Base-by-base conservation (phyloP, 1,140 invertebrate species). In the Eurosta solidaginis region DNA sequence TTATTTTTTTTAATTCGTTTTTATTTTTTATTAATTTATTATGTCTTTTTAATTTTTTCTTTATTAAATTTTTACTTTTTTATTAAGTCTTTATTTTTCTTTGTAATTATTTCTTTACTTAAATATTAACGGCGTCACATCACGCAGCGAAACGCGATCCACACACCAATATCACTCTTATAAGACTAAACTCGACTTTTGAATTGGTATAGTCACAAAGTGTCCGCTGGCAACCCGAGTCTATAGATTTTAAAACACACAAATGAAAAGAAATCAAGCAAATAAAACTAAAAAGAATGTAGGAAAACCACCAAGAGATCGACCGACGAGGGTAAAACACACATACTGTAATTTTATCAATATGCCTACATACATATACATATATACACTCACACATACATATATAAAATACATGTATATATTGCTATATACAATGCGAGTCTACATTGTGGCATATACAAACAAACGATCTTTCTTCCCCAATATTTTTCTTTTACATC, bases 121-220 rank as follows among this genome's bases (percentile, higher is more conserved):
- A n/a, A n/a, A n/a, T n/a, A n/a, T n/a, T n/a, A n/a, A n/a, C 29
- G 59, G 33, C 59, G 59, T 33, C n/a, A n/a, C n/a, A n/a, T 40
- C 59, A 40, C 59, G 59, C 59, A 40, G n/a, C 59, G 33, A 29
- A 74, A 74, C 73, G 44, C 73, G 73, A 74, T 74, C 73, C 74
- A 52, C 63, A 79, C 78, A 77, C 63, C 76, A 79, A 74, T 76
- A 73, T 74, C 74, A 77, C 81, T 85, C 82, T 83, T 80, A 81
- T 80, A 83, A 83, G 82, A 83, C 81, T 80, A 81, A 83, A 82
- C 82, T 82, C 81, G 54, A 80, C 79, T 81, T 78, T 81, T 79
- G 79, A 81, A 80, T 77, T 76, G 77, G 76, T 81, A 77, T 73
- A 81, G 79, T 36, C 59, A 78, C 79, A 83, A 80, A 86, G 83